Evolutionary conservation across 2,888 invertebrate species (phyloP).

Genomic region (Eudemis profundana): DNA sequence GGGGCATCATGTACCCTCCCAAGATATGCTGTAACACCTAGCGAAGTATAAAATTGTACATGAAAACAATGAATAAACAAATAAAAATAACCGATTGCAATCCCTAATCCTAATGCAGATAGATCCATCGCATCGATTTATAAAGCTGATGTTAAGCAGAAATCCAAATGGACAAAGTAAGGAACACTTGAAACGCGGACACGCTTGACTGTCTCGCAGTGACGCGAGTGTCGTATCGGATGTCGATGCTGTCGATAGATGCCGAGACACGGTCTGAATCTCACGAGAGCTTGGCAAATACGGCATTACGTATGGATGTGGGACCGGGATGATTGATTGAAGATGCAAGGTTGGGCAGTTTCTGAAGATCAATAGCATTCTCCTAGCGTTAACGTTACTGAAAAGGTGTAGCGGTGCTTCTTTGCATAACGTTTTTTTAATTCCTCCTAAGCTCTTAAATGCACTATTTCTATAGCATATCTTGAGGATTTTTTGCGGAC

Average conservation of each 20-base stretch:
- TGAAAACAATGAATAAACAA: no score
- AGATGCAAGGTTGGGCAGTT: not conserved
- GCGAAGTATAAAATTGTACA: no score
- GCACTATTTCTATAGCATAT: no score
- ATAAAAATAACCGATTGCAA: no score
- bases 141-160: no score
- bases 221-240: constrained; percentile 22
- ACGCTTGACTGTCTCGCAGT: constrained; percentile 17
- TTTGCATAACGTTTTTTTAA: no score
- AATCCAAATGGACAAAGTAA: not conserved
- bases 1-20: no score
- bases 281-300: constrained; percentile 21
- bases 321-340: constrained; percentile 19
- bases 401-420: no score
- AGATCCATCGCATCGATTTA: not conserved
- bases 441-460: no score
- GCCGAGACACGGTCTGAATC: constrained; percentile 39
- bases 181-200: not conserved
- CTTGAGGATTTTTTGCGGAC: no score
- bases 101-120: no score
- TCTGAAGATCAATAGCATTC: not conserved
- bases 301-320: constrained; percentile 16
- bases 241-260: constrained; percentile 31
- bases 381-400: not conserved
- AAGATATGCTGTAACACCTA: no score